Evolutionary conservation across 2,888 invertebrate species (phyloP).

Genomic region (Diaphora mendica): DNA sequence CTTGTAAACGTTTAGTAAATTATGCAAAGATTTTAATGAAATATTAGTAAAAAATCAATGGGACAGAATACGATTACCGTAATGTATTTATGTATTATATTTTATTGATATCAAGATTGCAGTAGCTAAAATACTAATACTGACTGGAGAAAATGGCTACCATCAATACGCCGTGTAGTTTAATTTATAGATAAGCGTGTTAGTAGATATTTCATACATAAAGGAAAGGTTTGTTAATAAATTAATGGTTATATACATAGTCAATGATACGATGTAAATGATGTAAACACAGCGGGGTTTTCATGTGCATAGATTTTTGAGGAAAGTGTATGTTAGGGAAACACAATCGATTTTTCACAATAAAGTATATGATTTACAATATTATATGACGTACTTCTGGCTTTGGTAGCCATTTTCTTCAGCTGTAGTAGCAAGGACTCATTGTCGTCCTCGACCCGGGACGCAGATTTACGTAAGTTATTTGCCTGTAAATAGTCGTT

Average conservation of each 20-base stretch:
- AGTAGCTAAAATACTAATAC: slow-evolving; percentile 54
- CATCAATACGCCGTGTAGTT: slow-evolving; percentile 72
- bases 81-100: slow-evolving; percentile 38
- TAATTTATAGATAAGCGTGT: slow-evolving; percentile 69
- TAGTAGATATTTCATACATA: slow-evolving; percentile 66
- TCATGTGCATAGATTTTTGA: slow-evolving; percentile 47
- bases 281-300: slow-evolving; percentile 56
- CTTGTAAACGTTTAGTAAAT: slow-evolving; percentile 35
- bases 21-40: slow-evolving; percentile 41
- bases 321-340: slow-evolving; percentile 62
- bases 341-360: slow-evolving; percentile 73
- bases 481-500: slow-evolving; percentile 90
- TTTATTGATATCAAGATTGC: slow-evolving; percentile 49
- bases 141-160: slow-evolving; percentile 86
- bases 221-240: slow-evolving; percentile 50
- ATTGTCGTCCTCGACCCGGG: slow-evolving; percentile 98
- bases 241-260: slow-evolving; percentile 42
- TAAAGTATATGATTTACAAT: slow-evolving; percentile 86
- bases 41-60: slow-evolving; percentile 50
- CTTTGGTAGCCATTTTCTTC: slow-evolving; percentile 97
- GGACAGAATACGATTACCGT: slow-evolving; percentile 41
- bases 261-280: slow-evolving; percentile 46
- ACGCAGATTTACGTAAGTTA: slow-evolving; percentile 95
- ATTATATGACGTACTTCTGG: slow-evolving; percentile 90
- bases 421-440: slow-evolving; percentile 97